These are phyloP conservation scores for Anthophora plumipes DNA, from an alignment of 2,888 invertebrate species.

Conservation along the genomic window DNA sequence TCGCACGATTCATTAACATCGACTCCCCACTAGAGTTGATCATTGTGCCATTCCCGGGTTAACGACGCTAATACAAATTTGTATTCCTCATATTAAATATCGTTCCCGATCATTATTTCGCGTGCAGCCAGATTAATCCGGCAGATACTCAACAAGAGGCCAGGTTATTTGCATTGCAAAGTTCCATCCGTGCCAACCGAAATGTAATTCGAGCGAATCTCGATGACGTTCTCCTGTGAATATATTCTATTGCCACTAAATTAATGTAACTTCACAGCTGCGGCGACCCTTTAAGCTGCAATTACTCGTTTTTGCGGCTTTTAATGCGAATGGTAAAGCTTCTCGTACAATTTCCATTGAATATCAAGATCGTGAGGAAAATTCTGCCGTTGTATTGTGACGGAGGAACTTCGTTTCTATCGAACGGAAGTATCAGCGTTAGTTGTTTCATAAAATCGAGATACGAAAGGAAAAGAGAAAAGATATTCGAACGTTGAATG, in stretches of 20 bases:
- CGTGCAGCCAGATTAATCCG: constrained; percentile 32
- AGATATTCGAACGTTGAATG: too few relatives aligned
- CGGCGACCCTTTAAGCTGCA: neutral
- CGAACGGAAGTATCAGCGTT: too few relatives aligned
- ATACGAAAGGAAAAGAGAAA: too few relatives aligned
- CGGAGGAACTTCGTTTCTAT: too few relatives aligned
- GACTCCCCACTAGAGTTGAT: neutral
- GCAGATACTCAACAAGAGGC: neutral
- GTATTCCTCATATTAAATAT: constrained; percentile 46
- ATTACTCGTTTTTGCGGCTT: constrained; percentile 1
- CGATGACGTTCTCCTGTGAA: neutral
- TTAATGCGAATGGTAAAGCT: neutral
- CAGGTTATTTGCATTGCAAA: constrained; percentile 48
- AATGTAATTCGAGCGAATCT: constrained; percentile 44
- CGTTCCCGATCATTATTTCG: constrained; percentile 45
- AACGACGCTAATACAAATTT: constrained; percentile 39
- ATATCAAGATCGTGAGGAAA: too few relatives aligned
- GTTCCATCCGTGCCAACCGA: constrained; percentile 3
- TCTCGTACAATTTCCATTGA: neutral
- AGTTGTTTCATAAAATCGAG: too few relatives aligned
- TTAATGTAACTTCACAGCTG: constrained; percentile 15
- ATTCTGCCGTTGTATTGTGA: too few relatives aligned
- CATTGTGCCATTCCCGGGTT: neutral
- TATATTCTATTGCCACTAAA: constrained; percentile 29
- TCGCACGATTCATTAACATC: constrained; percentile 41